These are phyloP conservation scores for Notodonta ziczac DNA, from an alignment of 2,888 invertebrate genomes.

Conservation along the genomic window DNA sequence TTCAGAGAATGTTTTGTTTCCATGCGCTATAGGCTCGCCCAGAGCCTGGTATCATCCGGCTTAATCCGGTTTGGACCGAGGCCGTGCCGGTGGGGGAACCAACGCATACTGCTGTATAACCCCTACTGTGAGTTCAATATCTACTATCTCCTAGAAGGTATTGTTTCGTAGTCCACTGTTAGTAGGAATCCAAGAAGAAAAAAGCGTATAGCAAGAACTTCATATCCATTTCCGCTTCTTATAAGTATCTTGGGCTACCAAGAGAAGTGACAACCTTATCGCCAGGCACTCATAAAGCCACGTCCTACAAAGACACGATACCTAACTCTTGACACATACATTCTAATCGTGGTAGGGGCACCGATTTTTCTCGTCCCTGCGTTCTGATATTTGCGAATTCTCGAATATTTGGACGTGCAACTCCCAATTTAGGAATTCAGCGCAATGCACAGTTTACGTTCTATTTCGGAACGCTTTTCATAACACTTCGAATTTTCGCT, in stretches of 20 bases:
- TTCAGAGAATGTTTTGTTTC: constrained; percentile 2
- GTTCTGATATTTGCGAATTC: constrained; percentile 6
- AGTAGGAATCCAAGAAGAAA: too few species aligned
- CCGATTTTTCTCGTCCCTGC: constrained; percentile 10
- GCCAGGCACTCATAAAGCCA: too few species aligned
- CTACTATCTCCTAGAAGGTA: too few species aligned
- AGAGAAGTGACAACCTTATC: too few species aligned
- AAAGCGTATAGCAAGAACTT: too few species aligned
- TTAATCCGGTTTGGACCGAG: constrained; percentile 49
- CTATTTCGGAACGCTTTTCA: not conserved
- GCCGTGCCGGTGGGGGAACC: constrained; percentile 23
- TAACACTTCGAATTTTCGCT: constrained; percentile 1
- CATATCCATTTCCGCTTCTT: too few species aligned
- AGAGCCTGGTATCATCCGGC: constrained; percentile 46
- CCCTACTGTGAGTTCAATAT: not conserved
- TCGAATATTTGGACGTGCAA: not conserved
- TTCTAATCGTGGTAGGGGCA: not conserved
- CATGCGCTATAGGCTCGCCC: not conserved
- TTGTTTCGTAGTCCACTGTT: too few species aligned
- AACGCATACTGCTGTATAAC: constrained; percentile 1
- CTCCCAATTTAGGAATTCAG: constrained; percentile 2
- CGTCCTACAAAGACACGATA: too few species aligned
- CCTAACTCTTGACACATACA: too few species aligned
- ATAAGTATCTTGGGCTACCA: too few species aligned
- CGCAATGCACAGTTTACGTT: not conserved